Conservation (phyloP, 2,113 vertebrate genomes). For the Archilochus colubris region DNA sequence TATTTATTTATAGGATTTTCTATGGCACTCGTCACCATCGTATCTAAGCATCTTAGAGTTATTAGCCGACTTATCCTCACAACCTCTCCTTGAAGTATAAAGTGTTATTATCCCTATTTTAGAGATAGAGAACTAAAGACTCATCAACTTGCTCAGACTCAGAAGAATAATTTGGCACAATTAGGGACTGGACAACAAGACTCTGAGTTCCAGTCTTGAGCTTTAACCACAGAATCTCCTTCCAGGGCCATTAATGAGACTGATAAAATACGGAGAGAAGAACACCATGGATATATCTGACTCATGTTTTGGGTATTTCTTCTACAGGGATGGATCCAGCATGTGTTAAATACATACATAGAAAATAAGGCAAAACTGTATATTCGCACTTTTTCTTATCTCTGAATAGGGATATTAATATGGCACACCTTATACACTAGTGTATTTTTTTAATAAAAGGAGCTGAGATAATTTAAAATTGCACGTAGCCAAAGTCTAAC, state of each 20-base stretch:
- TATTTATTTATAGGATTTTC: slow-evolving; percentile 70
- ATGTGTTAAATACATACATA: neutral
- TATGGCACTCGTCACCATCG: slow-evolving; percentile 26
- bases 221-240: neutral
- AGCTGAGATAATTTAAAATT: neutral
- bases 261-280: neutral
- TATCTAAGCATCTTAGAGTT: slow-evolving; percentile 57
- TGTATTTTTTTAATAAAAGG: neutral
- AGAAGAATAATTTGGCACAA: neutral
- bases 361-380: neutral
- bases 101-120: slow-evolving; percentile 2
- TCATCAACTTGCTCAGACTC: neutral
- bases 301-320: fast-evolving
- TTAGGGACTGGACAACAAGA: neutral
- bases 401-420: neutral
- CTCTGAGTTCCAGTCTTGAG: neutral
- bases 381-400: neutral
- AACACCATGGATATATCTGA: neutral
- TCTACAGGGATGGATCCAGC: neutral
- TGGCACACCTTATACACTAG: neutral
- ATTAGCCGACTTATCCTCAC: slow-evolving; percentile 46
- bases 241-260: neutral
- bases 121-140: neutral
- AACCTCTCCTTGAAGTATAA: slow-evolving; percentile 4
- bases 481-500: neutral